Conservation (phyloP, 2,888 invertebrate genomes). For the Meteorus cinctellus region DNA sequence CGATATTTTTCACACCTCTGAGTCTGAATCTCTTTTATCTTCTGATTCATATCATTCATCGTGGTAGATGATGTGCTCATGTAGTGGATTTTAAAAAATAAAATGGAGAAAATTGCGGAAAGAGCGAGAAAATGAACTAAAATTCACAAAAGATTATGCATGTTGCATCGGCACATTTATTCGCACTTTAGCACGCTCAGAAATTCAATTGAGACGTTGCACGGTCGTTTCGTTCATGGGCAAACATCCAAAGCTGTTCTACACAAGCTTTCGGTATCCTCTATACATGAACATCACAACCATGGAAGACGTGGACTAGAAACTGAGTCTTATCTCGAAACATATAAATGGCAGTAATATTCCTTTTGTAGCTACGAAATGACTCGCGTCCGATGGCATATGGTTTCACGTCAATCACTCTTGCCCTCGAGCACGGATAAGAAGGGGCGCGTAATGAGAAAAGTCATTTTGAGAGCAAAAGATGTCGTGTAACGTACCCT, state of each 20-base stretch:
- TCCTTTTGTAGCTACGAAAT: slow-evolving; percentile 52
- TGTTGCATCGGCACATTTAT: background rate
- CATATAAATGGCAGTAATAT: slow-evolving; percentile 56
- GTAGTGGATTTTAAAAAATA: slow-evolving; percentile 42
- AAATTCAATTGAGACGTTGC: slow-evolving; percentile 31
- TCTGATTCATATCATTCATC: slow-evolving; percentile 48
- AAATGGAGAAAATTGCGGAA: slow-evolving; percentile 1
- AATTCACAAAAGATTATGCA: slow-evolving; percentile 17
- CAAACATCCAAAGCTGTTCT: slow-evolving; percentile 27
- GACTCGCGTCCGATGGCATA: slow-evolving; percentile 53
- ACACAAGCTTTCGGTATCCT: slow-evolving; percentile 23
- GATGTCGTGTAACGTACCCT: slow-evolving; percentile 37
- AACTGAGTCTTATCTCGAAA: slow-evolving; percentile 51
- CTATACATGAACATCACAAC: slow-evolving; percentile 11
- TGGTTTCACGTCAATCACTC: slow-evolving; percentile 52
- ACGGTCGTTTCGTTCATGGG: slow-evolving; percentile 14
- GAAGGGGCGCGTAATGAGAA: slow-evolving; percentile 48
- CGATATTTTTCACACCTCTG: slow-evolving; percentile 30
- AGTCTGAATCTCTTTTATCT: slow-evolving; percentile 24
- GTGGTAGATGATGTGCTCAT: slow-evolving; percentile 1
- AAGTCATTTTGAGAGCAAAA: slow-evolving; percentile 46
- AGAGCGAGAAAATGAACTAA: background rate
- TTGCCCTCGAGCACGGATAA: slow-evolving; percentile 34
- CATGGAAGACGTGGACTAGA: slow-evolving; percentile 22
- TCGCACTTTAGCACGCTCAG: background rate